Conservation (phyloP, 2,888 invertebrate genomes). For the Capitulum mitella region DNA sequence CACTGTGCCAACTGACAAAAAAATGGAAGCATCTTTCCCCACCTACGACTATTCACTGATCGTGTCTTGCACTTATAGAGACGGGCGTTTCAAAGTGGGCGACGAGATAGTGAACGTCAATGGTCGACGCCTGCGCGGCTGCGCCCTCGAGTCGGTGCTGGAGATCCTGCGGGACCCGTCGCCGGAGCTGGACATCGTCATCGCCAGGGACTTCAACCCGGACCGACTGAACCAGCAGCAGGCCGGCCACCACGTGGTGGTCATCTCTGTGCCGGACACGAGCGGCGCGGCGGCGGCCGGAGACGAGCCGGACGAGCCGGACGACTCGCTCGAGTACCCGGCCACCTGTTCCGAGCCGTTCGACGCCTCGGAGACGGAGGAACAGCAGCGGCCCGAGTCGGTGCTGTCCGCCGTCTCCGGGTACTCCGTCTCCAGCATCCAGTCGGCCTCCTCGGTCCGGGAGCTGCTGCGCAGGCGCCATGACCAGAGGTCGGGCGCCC, state of each 20-base stretch:
- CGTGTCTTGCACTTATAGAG: slow-evolving; percentile 50
- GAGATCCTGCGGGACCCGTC: slow-evolving; percentile 49
- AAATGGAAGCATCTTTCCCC: no score
- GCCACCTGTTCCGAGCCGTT: slow-evolving; percentile 30
- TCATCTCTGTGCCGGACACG: slow-evolving; percentile 17
- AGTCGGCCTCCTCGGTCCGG: background rate
- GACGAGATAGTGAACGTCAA: slow-evolving; percentile 67
- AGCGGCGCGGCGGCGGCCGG: background rate
- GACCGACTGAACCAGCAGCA: background rate
- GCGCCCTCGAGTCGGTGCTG: slow-evolving; percentile 45
- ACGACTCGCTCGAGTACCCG: slow-evolving; percentile 12
- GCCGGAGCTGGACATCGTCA: slow-evolving; percentile 59
- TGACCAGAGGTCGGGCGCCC: slow-evolving; percentile 30
- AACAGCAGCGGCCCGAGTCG: slow-evolving; percentile 18
- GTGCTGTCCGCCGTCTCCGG: slow-evolving; percentile 4
- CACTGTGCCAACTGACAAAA: no score
- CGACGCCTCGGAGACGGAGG: slow-evolving; percentile 31
- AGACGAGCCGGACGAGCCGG: background rate
- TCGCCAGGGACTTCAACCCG: slow-evolving; percentile 48
- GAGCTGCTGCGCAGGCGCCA: slow-evolving; percentile 13
- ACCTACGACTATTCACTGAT: no score
- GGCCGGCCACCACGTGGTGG: slow-evolving; percentile 16
- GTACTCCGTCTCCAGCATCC: background rate
- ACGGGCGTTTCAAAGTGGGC: slow-evolving; percentile 58
- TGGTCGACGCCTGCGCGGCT: slow-evolving; percentile 58